Percentiles rank a stretch among this genome's conserved stretches.
phyloP scores from a whole-genome alignment of 2,113 vertebrate species.

The Sinosuthora webbiana region DNA sequence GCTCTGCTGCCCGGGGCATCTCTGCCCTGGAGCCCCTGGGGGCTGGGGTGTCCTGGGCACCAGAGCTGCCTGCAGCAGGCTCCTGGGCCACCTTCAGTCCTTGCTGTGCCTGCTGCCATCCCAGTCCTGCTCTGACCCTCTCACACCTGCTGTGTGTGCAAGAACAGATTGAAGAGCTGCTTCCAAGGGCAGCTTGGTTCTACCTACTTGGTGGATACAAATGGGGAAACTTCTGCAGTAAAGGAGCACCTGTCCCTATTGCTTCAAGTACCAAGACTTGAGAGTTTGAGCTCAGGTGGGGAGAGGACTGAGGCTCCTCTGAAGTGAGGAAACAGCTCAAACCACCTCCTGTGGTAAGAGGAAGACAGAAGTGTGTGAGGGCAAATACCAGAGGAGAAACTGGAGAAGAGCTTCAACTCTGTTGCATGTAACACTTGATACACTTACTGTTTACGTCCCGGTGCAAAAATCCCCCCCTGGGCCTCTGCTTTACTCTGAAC shows the following conservation, averaged over 20 bases:
- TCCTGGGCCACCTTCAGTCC: accelerated
- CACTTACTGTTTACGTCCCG: background rate
- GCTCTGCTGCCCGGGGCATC: background rate
- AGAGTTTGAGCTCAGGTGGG: background rate
- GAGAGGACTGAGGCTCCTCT: background rate
- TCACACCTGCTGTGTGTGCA: accelerated
- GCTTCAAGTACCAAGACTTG: background rate
- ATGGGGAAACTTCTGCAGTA: accelerated
- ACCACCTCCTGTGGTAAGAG: accelerated
- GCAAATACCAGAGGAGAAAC: background rate
- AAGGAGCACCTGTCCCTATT: background rate
- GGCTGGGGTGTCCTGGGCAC: background rate
- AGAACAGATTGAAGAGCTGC: background rate
- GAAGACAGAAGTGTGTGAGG: accelerated
- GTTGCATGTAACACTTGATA: accelerated
- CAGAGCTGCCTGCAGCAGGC: background rate
- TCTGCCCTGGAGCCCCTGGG: background rate
- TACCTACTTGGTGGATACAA: accelerated
- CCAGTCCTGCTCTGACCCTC: accelerated
- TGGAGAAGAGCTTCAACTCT: accelerated
- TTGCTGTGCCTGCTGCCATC: background rate
- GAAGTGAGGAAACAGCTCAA: too few relatives aligned
- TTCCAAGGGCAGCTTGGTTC: background rate
- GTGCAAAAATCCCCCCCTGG: accelerated
- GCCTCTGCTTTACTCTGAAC: background rate